Base-by-base conservation (phyloP, 2,113 vertebrate genomes). In the Pungitius pungitius region DNA sequence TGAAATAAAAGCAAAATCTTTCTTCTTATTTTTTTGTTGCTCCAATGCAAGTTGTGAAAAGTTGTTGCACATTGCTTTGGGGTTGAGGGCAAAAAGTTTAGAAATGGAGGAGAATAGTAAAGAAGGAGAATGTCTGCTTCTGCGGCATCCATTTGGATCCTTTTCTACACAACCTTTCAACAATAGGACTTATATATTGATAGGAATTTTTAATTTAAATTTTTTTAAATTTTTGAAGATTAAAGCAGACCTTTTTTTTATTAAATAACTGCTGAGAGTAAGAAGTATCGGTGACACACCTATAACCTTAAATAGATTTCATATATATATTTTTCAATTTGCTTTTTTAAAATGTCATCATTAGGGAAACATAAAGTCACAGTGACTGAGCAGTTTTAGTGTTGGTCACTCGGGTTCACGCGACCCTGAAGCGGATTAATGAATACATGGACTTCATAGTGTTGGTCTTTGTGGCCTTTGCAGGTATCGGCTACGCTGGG, bases 401-500 rank as follows among this genome's bases (percentile, higher is more conserved):
- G 6, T 27, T 14, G 22, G 10, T 35, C 35, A 39, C 12, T 27
- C 8, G 20, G 12, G 49, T 4, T 26, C 2, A 42, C 0, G 4
- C 13, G 9, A 2, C 4, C 12, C 22, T n/a, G 20, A 18, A 64
- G 14, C 0, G 47, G 17, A 1, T 8, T 33, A 43, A 3, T 49
- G 27, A 2, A 54, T 64, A 12, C 18, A 33, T 20, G 20, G 18
- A 20, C 66, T 57, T 52, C 24, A 8, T 64, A 8, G 35, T 37
- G 18, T 60, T 30, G 22, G 10, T 22, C 3, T 26, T 0, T 65
- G 3, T 78, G 68, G 12, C 11, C 39, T 9, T n/a, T 11, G 14
- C 83, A 99, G 97, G 97, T 83, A 92, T 99, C 14, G 97, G 97
- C 6, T 95, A 95, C 81, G 95, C 94, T 0, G 94, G 94, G 1